Percentiles rank a stretch among this genome's conserved stretches.
phyloP scores from a whole-genome alignment of 2,888 invertebrate genomes.

The Lasioglossum pauxillum region DNA sequence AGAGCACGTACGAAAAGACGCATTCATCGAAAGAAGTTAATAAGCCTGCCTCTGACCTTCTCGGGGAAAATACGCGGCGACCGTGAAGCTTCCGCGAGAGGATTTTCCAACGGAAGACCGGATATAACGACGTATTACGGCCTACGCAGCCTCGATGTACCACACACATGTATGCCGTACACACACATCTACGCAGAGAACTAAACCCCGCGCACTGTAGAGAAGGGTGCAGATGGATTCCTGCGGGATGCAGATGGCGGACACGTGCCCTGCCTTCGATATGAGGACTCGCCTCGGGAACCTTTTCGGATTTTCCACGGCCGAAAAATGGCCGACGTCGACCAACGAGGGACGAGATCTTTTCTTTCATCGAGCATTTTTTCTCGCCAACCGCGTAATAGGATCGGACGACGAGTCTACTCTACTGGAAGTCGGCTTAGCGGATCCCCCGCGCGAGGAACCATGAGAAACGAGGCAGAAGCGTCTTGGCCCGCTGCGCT shows the following conservation, averaged over 20 bases:
- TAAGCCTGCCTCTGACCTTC: constrained; percentile 57
- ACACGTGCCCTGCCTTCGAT: constrained; percentile 67
- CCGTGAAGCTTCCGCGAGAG: constrained; percentile 50
- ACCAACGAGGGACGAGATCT: constrained; percentile 28
- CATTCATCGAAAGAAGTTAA: constrained; percentile 60
- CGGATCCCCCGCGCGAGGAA: constrained; percentile 19
- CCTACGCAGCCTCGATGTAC: constrained; percentile 40
- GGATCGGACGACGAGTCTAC: constrained; percentile 43
- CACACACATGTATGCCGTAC: background rate
- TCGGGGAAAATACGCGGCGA: constrained; percentile 50
- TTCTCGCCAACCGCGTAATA: constrained; percentile 31
- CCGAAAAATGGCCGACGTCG: background rate
- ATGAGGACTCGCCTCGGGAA: constrained; percentile 40
- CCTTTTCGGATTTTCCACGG: constrained; percentile 21
- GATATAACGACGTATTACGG: constrained; percentile 66
- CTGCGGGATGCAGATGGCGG: constrained; percentile 69
- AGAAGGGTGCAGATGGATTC: constrained; percentile 38
- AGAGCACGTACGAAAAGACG: constrained; percentile 42
- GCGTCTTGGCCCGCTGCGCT: background rate
- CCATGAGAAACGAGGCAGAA: background rate
- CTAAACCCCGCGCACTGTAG: background rate
- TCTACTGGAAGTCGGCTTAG: constrained; percentile 16
- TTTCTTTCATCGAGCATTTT: constrained; percentile 34
- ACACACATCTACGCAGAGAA: background rate
- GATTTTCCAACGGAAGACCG: constrained; percentile 57